Evolutionary conservation across 2,888 invertebrate species (phyloP), one percentile per base, ranked within the genome.

Genomic region (Meiosimyza platycephala): DNA sequence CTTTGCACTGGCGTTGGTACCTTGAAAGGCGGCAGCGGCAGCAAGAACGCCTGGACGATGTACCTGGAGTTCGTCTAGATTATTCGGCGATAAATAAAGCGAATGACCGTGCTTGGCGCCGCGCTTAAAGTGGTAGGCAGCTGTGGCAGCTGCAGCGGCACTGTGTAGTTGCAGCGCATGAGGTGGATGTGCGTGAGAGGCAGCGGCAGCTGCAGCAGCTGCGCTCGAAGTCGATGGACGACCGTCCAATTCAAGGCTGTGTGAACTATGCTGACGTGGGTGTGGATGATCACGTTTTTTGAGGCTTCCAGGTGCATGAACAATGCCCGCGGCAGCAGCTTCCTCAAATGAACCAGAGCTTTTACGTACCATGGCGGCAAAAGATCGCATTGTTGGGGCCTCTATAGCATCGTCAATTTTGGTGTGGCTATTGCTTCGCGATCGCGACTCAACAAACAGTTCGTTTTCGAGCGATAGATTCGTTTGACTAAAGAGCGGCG

Each of bases 391-490:
- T 76, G 54, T 81, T 52, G 81, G 72, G 71, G 82, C 78, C 48
- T 82, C 82, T 52, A 83, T 71, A 71, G 85, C 84, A n/a, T 87
- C 85, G 52, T 86, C 85, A 80, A 86, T 84, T 74, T 85, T 85
- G 3, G 85, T 85, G 76, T 86, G 87, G 28, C 88, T 87, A 50
- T 85, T 86, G 77, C 87, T 87, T 72, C 88, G 83, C 22, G 87
- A 87, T 1, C 86, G 81, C 40, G 85, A 82, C 64, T 86, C 86
- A 22, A 84, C 78, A 62, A 86, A 86, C 11, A 86, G 81, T 66
- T 88, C 87, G 51, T 86, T 85, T 74, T 88, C 88, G 66, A 88
- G 80, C 40, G 87, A 86, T 5, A 86, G 80, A 75, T 85, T 85
- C 16, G 85, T 80, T 60, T 82, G 83, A 12, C 82, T 82, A 59